phyloP scores from a whole-genome alignment of 1,140 invertebrate species.

The Microplitis demolitor region DNA sequence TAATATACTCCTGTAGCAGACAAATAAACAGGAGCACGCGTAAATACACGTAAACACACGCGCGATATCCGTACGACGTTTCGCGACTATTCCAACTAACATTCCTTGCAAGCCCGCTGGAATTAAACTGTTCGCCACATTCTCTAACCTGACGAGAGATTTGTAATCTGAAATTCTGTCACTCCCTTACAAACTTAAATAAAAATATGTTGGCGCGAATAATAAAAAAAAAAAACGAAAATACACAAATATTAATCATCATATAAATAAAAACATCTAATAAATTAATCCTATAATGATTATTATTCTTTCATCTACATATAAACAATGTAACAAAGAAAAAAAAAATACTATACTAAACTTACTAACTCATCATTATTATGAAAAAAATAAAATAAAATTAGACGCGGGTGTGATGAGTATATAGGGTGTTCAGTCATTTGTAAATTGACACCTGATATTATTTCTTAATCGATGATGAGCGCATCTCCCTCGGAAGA shows the following conservation, averaged over 20 bases:
- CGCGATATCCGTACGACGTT: conserved; percentile 25
- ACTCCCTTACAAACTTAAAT: not conserved
- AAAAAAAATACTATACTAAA: too few relatives aligned
- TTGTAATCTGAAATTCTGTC: conserved; percentile 33
- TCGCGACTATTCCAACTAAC: conserved; percentile 50
- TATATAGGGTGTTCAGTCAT: conserved; percentile 37
- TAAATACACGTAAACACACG: conserved; percentile 34
- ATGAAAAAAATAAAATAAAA: not conserved
- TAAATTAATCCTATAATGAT: too few relatives aligned
- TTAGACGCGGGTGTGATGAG: conserved; percentile 24
- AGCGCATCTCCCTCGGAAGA: conserved; percentile 1
- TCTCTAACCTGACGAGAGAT: conserved; percentile 44
- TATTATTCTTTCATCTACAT: too few relatives aligned
- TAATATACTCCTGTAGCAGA: not conserved
- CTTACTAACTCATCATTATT: too few relatives aligned
- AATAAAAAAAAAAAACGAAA: not conserved
- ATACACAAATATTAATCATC: not conserved
- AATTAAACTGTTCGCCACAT: conserved; percentile 48
- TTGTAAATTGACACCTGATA: conserved; percentile 49
- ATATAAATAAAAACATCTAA: not conserved
- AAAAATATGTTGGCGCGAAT: not conserved
- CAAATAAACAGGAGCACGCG: conserved; percentile 19
- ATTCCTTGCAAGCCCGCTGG: conserved; percentile 50
- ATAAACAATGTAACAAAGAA: too few relatives aligned
- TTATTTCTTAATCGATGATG: conserved; percentile 22